Conservation (phyloP, 2,113 vertebrate genomes). For the Apus apus region DNA sequence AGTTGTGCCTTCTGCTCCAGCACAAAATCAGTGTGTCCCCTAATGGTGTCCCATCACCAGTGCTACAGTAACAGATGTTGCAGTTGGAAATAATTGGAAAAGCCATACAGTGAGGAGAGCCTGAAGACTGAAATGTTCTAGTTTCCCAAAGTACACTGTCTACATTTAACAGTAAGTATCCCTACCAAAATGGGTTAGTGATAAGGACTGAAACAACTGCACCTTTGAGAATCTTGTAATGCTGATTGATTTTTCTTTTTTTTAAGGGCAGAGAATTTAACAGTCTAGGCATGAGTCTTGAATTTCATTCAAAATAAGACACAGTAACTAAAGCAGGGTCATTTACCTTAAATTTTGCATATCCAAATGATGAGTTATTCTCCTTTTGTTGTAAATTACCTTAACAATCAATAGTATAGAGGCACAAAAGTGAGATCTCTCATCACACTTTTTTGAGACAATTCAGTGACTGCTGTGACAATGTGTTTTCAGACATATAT, state of each 20-base stretch:
- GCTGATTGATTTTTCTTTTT: background rate
- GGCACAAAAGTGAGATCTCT: background rate
- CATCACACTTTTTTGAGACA: background rate
- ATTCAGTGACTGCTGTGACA: background rate
- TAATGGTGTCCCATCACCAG: background rate
- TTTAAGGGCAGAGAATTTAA: background rate
- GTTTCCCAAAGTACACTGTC: background rate
- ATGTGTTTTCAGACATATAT: background rate
- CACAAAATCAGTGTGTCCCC: background rate
- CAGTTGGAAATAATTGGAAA: background rate
- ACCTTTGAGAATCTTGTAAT: background rate
- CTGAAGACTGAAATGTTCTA: background rate
- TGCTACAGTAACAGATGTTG: background rate
- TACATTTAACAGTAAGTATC: background rate
- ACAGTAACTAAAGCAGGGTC: background rate
- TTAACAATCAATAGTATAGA: background rate
- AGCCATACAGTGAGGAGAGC: background rate
- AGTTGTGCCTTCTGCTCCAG: background rate
- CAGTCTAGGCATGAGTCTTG: background rate
- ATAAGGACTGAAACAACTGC: background rate
- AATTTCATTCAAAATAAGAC: background rate
- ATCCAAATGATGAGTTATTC: background rate
- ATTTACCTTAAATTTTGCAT: background rate
- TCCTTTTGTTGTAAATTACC: background rate
- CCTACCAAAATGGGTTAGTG: background rate